Evolutionary conservation across 2,888 invertebrate genomes (phyloP).

Genomic region (Pantelozetes paolii): DNA sequence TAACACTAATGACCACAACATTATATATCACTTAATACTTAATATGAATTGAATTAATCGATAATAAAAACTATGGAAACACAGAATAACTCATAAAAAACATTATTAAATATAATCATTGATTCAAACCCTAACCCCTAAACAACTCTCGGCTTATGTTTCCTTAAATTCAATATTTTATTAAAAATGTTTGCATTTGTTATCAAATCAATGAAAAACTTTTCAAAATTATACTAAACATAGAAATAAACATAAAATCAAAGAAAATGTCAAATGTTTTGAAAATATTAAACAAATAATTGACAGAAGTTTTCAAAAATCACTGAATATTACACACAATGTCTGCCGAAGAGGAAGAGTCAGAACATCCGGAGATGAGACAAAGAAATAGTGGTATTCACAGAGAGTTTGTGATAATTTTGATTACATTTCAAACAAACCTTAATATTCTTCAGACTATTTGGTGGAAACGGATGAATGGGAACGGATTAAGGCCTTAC

Average conservation of each 20-base stretch:
- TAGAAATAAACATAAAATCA: too few relatives aligned
- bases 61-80: background rate
- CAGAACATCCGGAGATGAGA: background rate
- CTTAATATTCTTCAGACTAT: background rate
- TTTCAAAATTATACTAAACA: too few relatives aligned
- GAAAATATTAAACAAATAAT: too few relatives aligned
- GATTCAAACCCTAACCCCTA: background rate
- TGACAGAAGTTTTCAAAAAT: too few relatives aligned
- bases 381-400: constrained; percentile 10
- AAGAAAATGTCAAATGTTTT: too few relatives aligned
- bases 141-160: too few relatives aligned
- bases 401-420: background rate
- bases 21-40: too few relatives aligned
- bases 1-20: too few relatives aligned
- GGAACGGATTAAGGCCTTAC: constrained; percentile 38
- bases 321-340: background rate
- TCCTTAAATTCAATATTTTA: too few relatives aligned
- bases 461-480: constrained; percentile 20
- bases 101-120: background rate
- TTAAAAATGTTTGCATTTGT: too few relatives aligned
- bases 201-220: too few relatives aligned
- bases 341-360: background rate
- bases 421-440: background rate
- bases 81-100: background rate
- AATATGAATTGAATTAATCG: background rate